Conservation (phyloP, 2,113 vertebrate genomes). For the Bungarus multicinctus region DNA sequence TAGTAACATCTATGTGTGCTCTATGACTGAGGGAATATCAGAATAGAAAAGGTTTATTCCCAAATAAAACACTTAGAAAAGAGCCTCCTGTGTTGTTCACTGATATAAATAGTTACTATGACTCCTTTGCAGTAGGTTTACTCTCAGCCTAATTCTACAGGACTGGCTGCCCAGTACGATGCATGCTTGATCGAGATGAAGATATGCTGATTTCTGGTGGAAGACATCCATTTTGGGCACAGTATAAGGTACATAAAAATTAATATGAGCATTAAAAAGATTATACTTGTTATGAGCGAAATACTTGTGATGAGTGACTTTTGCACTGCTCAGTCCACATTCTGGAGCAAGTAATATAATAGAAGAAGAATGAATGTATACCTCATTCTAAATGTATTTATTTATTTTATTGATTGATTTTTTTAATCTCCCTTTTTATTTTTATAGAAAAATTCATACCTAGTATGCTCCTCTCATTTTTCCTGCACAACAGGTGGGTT, state of each 20-base stretch:
- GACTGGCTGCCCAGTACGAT: conserved; percentile 82
- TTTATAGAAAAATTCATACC: not conserved
- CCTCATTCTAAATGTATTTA: not conserved
- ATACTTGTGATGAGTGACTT: not conserved
- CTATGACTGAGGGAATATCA: not conserved
- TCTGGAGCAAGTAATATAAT: not conserved
- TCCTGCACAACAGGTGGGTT: not conserved
- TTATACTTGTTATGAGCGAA: not conserved
- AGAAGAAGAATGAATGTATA: not conserved
- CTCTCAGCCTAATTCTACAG: conserved; percentile 58
- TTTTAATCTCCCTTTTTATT: not conserved
- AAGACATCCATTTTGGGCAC: conserved; percentile 87
- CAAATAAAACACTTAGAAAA: not conserved
- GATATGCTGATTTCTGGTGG: conserved; percentile 95
- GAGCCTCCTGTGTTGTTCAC: not conserved
- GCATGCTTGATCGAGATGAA: conserved; percentile 93
- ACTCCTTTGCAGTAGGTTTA: not conserved
- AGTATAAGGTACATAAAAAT: conserved; percentile 81
- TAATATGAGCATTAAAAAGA: not conserved
- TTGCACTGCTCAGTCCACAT: not conserved
- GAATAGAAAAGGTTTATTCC: not conserved
- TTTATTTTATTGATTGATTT: not conserved
- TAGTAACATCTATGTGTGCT: not conserved
- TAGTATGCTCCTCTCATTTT: not conserved
- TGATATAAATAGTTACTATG: not conserved